phyloP scores from a whole-genome alignment of 2,113 vertebrate genomes.

The Sapajus apella region DNA sequence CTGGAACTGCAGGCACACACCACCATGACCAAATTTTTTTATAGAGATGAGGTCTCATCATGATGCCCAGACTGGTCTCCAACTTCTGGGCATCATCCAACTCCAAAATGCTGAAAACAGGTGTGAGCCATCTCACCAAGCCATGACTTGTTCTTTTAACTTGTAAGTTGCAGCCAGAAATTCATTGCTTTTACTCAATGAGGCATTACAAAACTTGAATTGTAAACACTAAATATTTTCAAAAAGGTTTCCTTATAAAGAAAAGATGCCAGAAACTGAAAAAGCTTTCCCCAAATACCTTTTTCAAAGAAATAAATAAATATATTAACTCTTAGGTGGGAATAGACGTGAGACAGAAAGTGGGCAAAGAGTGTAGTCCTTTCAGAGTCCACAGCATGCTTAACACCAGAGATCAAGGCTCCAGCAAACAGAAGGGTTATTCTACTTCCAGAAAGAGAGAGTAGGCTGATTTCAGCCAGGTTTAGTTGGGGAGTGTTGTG shows the following conservation, averaged over 20 bases:
- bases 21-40: too few species aligned
- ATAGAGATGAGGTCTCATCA: too few species aligned
- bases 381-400: background rate
- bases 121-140: too few species aligned
- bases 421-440: background rate
- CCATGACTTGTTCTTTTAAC: background rate
- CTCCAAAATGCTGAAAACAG: too few species aligned
- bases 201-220: constrained; percentile 25
- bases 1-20: too few species aligned
- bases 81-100: too few species aligned
- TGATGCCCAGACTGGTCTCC: too few species aligned
- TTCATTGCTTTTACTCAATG: background rate
- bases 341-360: background rate
- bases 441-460: background rate
- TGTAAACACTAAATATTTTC: constrained; percentile 9
- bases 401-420: background rate
- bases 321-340: background rate
- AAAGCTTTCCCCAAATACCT: background rate
- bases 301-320: background rate
- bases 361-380: background rate
- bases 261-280: background rate
- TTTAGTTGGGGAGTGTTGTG: background rate
- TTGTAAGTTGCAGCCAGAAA: constrained; percentile 19
- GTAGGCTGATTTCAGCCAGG: background rate
- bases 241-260: background rate